These are phyloP conservation scores for Acridotheres tristis DNA, from an alignment of 2,797 vertebrate genomes.

Conservation along the genomic window DNA sequence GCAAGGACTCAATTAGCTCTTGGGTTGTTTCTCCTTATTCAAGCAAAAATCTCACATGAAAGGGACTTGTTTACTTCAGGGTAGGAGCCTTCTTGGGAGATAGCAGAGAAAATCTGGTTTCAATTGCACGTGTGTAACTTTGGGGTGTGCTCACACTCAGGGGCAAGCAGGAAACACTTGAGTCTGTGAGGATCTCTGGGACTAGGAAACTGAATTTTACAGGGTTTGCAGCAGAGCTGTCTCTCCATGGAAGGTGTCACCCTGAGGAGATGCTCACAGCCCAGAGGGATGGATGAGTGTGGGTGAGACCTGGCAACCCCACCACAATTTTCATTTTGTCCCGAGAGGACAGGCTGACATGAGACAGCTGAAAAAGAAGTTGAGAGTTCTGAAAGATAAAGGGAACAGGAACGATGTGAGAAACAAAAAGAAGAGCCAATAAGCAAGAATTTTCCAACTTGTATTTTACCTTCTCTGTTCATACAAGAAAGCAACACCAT, in stretches of 20 bases:
- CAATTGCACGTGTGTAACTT: not conserved
- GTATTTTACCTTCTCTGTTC: not conserved
- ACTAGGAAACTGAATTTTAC: not conserved
- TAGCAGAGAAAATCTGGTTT: not conserved
- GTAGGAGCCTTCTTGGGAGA: not conserved
- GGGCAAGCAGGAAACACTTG: not conserved
- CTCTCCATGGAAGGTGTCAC: not conserved
- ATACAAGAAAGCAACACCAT: not conserved
- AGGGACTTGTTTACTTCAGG: not conserved
- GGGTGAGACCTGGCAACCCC: not conserved
- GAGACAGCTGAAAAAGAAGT: not conserved
- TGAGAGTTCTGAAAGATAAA: not conserved
- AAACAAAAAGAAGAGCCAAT: not conserved
- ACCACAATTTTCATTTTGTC: not conserved
- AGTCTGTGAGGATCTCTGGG: not conserved
- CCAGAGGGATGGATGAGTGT: not conserved
- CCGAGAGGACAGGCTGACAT: not conserved
- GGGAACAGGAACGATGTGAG: not conserved
- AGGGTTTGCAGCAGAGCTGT: not conserved
- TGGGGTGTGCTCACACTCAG: not conserved
- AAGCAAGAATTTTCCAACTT: not conserved
- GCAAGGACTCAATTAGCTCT: not conserved
- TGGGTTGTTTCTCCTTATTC: not conserved
- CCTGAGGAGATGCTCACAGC: not conserved
- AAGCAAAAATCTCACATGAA: not conserved